Evolutionary conservation across 2,888 invertebrate genomes (phyloP), one percentile per base, ranked within the genome.

Genomic region (Hetaerina titia): DNA sequence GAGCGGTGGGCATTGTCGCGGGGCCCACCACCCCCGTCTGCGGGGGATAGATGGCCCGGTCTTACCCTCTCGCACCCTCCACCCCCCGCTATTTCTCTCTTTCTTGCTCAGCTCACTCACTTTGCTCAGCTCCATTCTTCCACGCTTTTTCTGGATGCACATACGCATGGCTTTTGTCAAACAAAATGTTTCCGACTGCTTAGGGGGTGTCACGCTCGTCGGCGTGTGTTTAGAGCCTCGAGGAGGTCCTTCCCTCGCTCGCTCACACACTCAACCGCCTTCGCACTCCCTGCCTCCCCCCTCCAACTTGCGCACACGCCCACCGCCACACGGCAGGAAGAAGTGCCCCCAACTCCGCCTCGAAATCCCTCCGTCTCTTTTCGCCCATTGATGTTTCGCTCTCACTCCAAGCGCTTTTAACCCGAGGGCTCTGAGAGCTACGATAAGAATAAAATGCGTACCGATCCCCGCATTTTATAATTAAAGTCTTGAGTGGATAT

Each of bases 101-200:
- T n/a, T 22, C 89, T 58, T 57, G 0, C 45, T 56, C 31, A 8
- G 9, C 69, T 17, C 57, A 22, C 89, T 56, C 45, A 7, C 31
- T 89, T 22, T 19, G 6, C 31, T 4, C 19, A 8, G 22, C 74
- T 74, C 81, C 81, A 31, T 81, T 81, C 81, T 81, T 81, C 81
- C 56, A 64, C 64, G 60, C 90, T 90, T 69, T 63, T 69, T 22
- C 31, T 22, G 90, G 63, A 45, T 64, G 45, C 90, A 22, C 9
- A 45, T 22, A 45, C 90, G 64, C 64, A n/a, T 19, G 69, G 90
- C 64, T 90, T 90, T 90, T 64, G 90, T 69, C 64, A 45, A 64
- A 90, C 64, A 90, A 90, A 90, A 64, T 90, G 90, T 90, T 90
- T 90, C 90, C 90, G 90, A 90, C 90, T 45, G 45, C 45, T 81